A percentile compares a stretch with the other conserved stretches of the same genome.
These are phyloP conservation scores for Perodicticus potto DNA, from an alignment of 2,797 vertebrate species.

Conservation along the genomic window DNA sequence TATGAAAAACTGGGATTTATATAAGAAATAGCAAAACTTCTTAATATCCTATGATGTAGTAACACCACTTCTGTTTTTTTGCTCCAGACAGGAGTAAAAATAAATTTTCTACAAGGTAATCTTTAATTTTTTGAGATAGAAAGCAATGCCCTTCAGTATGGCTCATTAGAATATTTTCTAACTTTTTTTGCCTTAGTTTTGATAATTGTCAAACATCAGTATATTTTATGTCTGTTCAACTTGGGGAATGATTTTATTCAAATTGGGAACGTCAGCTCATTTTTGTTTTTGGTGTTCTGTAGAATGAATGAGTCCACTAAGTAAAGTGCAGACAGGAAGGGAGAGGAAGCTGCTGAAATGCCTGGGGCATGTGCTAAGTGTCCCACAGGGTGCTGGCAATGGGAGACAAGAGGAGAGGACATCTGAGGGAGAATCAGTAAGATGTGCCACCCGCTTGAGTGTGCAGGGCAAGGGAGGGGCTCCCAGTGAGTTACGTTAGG, in stretches of 20 bases:
- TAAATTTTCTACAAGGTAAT: not conserved
- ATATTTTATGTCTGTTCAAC: not conserved
- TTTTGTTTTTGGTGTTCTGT: not conserved
- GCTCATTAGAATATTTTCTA: not conserved
- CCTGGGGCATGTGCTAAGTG: not conserved
- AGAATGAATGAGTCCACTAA: not conserved
- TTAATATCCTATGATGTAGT: not conserved
- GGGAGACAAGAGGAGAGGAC: not conserved
- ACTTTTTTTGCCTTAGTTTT: not conserved
- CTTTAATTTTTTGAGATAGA: not conserved
- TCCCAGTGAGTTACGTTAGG: too few species aligned
- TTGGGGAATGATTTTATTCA: not conserved
- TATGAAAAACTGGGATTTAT: not conserved
- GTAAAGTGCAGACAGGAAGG: not conserved
- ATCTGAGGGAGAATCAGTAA: not conserved
- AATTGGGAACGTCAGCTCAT: not conserved
- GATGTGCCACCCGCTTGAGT: not conserved
- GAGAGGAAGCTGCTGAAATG: not conserved
- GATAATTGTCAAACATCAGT: not conserved
- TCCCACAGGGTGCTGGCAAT: not conserved
- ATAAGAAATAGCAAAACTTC: not conserved
- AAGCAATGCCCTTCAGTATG: not conserved
- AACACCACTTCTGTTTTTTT: not conserved
- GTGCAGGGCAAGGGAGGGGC: too few species aligned
- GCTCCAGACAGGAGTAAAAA: not conserved